Evolutionary conservation across 2,888 invertebrate species (phyloP).

Genomic region (Seladonia tumulorum): DNA sequence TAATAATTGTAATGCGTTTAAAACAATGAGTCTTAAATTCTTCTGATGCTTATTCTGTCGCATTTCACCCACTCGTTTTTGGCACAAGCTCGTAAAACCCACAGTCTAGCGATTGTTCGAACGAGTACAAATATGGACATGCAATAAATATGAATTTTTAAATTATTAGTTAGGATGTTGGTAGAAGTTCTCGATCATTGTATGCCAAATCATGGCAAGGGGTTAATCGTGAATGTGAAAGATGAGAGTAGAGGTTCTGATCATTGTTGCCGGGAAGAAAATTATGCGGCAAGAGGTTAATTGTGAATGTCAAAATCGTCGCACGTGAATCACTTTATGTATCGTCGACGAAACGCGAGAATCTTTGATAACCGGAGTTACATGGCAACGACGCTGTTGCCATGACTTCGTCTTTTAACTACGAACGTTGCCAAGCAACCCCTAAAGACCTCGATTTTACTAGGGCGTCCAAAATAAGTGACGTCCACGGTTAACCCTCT

Average conservation of each 20-base stretch:
- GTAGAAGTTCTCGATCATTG: background rate
- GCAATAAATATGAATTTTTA: background rate
- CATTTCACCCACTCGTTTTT: too few relatives aligned
- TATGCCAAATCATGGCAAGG: too few relatives aligned
- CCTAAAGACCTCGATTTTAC: background rate
- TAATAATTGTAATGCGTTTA: too few relatives aligned
- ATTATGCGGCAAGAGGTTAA: background rate
- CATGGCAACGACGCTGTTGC: background rate
- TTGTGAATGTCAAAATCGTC: background rate
- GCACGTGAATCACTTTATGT: background rate
- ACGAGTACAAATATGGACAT: background rate
- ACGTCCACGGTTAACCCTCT: too few relatives aligned
- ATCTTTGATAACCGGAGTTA: background rate
- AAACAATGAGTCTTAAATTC: background rate
- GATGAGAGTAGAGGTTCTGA: background rate
- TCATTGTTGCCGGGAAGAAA: background rate
- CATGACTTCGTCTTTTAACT: background rate
- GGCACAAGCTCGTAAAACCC: too few relatives aligned
- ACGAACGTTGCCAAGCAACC: background rate
- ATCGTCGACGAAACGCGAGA: background rate
- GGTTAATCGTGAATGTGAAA: too few relatives aligned
- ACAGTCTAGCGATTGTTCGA: background rate
- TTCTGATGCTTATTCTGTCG: too few relatives aligned
- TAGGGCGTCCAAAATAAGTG: background rate
- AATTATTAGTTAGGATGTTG: background rate